Evolutionary conservation across 2,888 invertebrate species (phyloP).

Genomic region (Lasioglossum villosulum): DNA sequence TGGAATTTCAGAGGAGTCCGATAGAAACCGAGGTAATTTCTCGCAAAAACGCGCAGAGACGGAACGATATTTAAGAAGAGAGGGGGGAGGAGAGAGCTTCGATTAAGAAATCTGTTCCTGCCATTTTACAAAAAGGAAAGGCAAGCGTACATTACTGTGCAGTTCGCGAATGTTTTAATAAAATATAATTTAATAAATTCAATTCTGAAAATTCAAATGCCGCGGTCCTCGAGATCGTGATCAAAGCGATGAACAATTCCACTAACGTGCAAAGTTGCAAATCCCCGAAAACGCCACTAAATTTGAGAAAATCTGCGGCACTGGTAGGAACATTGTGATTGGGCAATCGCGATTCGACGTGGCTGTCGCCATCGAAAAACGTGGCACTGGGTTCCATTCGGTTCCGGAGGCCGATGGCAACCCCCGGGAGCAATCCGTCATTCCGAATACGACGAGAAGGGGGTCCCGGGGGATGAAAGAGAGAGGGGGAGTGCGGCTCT

Average conservation of each 20-base stretch:
- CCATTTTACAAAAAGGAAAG: not conserved
- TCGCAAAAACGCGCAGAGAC: too few relatives aligned
- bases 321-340: not conserved
- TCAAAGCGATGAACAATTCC: not conserved
- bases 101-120: not conserved
- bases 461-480: constrained; percentile 12
- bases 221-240: not conserved
- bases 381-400: constrained; percentile 21
- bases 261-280: not conserved
- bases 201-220: not conserved
- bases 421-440: constrained; percentile 32
- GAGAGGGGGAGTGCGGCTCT: not conserved
- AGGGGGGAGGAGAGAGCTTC: too few relatives aligned
- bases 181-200: not conserved
- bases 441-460: not conserved
- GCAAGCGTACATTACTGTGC: not conserved
- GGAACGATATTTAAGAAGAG: too few relatives aligned
- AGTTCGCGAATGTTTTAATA: not conserved
- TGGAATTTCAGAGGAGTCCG: too few relatives aligned
- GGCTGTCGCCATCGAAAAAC: constrained; percentile 24
- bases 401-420: constrained; percentile 27
- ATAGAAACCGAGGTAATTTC: too few relatives aligned
- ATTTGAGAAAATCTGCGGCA: not conserved
- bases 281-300: not conserved
- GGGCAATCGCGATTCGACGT: not conserved